Evolutionary conservation across 1,140 invertebrate species (phyloP), one percentile per base, ranked within the genome.

Genomic region (Formica exsecta): DNA sequence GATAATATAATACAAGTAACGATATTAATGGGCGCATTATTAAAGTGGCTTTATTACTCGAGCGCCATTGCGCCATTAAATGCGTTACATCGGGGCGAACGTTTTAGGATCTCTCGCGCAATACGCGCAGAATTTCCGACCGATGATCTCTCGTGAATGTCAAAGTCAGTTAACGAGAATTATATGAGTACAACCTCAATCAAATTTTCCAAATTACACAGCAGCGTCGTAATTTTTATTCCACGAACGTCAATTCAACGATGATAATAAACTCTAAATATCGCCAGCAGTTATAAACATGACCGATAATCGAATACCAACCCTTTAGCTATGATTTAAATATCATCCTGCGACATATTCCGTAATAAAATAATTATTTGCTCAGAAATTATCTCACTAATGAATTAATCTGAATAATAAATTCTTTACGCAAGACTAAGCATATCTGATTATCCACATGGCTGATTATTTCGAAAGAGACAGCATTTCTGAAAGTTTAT

Each of bases 1-100:
- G 54, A 73, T 83, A 83, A 83, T 83, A 41, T 83, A 83, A 83
- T 83, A 83, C 73, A 83, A 83, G 41, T 83, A 83, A 83, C 25
- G 41, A 83, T 13, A 61, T 83, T 83, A 83, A 83, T 83, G 54
- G 51, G 13, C 16, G 64, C 48, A 80, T 83, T 83, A 83, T 83
- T 83, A 83, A 73, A 73, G 25, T 57, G 25, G 13, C 11, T 83
- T 61, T 73, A 83, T 83, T 74, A 74, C 57, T 44, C 54, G 54
- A 44, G 54, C 22, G 54, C 11, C 38, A 81, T 81, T 74, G 22
- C n/a, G n/a, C n/a, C n/a, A n/a, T n/a, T n/a, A 74, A 83, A 74
- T 44, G 36, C 54, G 48, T 70, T 73, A 61, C 25, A 83, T 36
- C 11, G 16, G 25, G 4, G 3, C 5, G 19, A 61, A 74, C n/a